phyloP scores from a whole-genome alignment of 2,888 invertebrate genomes.

The Mechanitis messenoides region DNA sequence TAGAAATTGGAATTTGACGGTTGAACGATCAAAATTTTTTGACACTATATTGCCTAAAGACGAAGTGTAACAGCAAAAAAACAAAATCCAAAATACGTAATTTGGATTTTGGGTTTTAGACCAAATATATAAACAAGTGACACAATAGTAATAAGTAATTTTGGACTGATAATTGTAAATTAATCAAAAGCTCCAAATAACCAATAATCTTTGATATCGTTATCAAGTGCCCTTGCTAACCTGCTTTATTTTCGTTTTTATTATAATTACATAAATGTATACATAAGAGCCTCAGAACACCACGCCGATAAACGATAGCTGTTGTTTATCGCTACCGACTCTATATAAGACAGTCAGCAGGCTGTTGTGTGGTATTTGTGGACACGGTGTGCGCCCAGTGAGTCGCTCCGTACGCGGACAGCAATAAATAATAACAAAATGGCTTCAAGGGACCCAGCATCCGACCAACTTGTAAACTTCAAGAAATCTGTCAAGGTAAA shows the following conservation, averaged over 20 bases:
- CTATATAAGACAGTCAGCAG: conserved; percentile 51
- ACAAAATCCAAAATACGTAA: no score
- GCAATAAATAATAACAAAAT: conserved; percentile 37
- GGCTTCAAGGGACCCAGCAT: conserved; percentile 77
- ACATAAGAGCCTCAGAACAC: neutral
- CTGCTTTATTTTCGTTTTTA: neutral
- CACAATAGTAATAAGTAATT: neutral
- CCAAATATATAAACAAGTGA: neutral
- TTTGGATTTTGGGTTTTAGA: no score
- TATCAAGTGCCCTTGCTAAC: neutral
- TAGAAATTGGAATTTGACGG: no score
- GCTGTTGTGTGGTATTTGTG: conserved; percentile 47
- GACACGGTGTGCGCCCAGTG: conserved; percentile 51
- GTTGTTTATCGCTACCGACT: conserved; percentile 55
- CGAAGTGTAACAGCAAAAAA: no score
- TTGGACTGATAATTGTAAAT: neutral
- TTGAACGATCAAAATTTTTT: no score
- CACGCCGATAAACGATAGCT: conserved; percentile 35
- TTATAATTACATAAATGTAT: conserved; percentile 1
- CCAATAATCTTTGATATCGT: neutral
- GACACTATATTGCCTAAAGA: no score
- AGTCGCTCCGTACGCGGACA: conserved; percentile 43
- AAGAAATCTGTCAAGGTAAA: conserved; percentile 78
- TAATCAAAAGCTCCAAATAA: neutral
- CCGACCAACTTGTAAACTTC: conserved; percentile 79